Percentiles rank a stretch among this genome's conserved stretches.
Evolutionary conservation across 2,888 invertebrate species (phyloP).

Genomic region (Lycocerus yunnanus): DNA sequence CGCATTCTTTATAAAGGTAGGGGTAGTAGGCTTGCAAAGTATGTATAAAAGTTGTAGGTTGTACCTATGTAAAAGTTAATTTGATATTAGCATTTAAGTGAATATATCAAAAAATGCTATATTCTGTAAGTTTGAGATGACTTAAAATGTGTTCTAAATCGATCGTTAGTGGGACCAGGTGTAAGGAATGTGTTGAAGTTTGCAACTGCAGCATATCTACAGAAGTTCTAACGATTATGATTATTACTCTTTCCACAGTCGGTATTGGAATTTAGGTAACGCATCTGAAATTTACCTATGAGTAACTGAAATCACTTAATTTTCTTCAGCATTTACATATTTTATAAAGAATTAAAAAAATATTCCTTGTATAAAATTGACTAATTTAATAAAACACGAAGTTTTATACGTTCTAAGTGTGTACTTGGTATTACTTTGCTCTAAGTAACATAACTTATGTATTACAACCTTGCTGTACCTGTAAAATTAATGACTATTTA

Average conservation of each 20-base stretch:
- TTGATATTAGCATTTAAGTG: not conserved
- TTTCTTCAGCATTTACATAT: not conserved
- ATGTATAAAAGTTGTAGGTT: not conserved
- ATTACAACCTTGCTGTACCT: no score
- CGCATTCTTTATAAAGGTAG: slow-evolving; percentile 21
- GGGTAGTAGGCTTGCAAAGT: not conserved
- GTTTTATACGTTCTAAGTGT: no score
- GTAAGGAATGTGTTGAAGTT: slow-evolving; percentile 34
- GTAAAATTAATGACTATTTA: no score
- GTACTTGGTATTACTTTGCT: no score
- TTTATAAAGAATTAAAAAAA: not conserved
- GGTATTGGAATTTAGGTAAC: slow-evolving; percentile 30
- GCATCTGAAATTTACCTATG: slow-evolving; percentile 12
- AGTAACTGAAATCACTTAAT: slow-evolving; percentile 1
- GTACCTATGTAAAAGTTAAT: slow-evolving; percentile 3
- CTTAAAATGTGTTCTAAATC: slow-evolving; percentile 26
- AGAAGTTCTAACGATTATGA: slow-evolving; percentile 40
- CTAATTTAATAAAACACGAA: no score
- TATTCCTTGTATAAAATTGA: not conserved
- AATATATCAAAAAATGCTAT: slow-evolving; percentile 12
- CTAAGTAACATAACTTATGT: no score
- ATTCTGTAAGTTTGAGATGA: slow-evolving; percentile 7
- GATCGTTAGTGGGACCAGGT: slow-evolving; percentile 34
- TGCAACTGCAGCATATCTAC: slow-evolving; percentile 32
- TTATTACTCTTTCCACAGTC: slow-evolving; percentile 38